Base-by-base conservation (phyloP, 1,140 invertebrate species). In the Asobara japonica region DNA sequence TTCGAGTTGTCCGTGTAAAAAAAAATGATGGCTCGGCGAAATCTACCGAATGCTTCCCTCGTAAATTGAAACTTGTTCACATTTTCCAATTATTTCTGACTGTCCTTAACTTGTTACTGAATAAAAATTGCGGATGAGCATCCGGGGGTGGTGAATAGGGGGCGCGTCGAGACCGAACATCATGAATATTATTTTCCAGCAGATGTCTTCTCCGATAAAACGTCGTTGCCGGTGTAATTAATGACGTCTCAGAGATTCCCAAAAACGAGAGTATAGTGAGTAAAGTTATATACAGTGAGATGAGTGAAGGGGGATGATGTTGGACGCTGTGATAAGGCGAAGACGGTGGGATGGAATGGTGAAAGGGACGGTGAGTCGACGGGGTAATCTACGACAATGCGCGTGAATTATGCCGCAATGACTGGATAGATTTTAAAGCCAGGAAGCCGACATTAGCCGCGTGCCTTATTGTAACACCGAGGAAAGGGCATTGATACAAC, bases 181-280 rank as follows among this genome's bases (percentile, higher is more conserved):
- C 86, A 86, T 84, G 84, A 87, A 88, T 87, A 87, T 88, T 87
- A 88, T 87, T 87, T 87, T 86, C 86, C 81, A 82, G 78, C 80
- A 87, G 86, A 88, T 87, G 84, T 87, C 84, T 85, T 86, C 84
- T 74, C 79, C 85, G 84, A 87, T 87, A 87, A 85, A 78, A 83
- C 76, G 74, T 77, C 77, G 76, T 76, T 78, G 79, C 74, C 81
- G 75, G 73, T 78, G 80, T 88, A 88, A 87, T 88, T 88, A 88
- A 88, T 87, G 85, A 87, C 77, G 72, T 80, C 74, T 81, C 69
- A 75, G 74, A 68, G 78, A 45, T 31, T 25, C 69, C 70, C 36
- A 48, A 78, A 69, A 68, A 65, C 72, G 69, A 78, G 74, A 73
- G 74, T 72, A 76, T 62, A 77, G 77, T 74, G 77, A 78, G 56